Conservation (phyloP, 2,797 vertebrate species). For the Salarias fasciatus region DNA sequence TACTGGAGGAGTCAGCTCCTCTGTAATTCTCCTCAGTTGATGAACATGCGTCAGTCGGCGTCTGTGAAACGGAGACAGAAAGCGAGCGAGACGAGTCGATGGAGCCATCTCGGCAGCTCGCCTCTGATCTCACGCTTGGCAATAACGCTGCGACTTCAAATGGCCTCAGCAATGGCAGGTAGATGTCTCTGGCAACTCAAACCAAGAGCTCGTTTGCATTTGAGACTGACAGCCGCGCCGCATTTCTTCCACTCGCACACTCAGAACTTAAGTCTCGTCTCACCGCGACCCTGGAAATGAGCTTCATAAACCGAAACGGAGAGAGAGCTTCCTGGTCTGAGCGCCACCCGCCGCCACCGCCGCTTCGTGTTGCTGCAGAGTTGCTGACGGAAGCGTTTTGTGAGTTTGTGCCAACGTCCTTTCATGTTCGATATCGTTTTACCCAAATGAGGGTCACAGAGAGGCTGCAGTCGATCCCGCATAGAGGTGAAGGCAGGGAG, state of each 20-base stretch:
- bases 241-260: constrained; percentile 20
- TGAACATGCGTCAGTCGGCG: constrained; percentile 10
- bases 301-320: constrained; percentile 35
- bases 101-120: constrained; percentile 49
- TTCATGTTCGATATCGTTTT: no score
- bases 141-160: constrained; percentile 72
- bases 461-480: no score
- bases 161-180: constrained; percentile 70
- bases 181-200: constrained; percentile 47
- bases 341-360: not conserved
- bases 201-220: constrained; percentile 58
- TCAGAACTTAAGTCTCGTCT: constrained; percentile 45
- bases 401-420: no score
- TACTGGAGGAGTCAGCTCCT: constrained; percentile 38
- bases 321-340: not conserved
- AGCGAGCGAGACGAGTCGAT: not conserved
- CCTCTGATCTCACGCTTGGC: constrained; percentile 74
- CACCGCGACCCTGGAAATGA: constrained; percentile 16
- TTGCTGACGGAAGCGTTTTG: no score
- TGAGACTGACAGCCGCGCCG: constrained; percentile 42
- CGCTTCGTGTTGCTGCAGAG: constrained; percentile 17
- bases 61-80: constrained; percentile 6
- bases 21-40: constrained; percentile 26
- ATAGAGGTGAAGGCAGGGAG: no score
- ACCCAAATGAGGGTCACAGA: no score